Evolutionary conservation across 1,140 invertebrate species (phyloP).

Genomic region (Lycorma delicatula): DNA sequence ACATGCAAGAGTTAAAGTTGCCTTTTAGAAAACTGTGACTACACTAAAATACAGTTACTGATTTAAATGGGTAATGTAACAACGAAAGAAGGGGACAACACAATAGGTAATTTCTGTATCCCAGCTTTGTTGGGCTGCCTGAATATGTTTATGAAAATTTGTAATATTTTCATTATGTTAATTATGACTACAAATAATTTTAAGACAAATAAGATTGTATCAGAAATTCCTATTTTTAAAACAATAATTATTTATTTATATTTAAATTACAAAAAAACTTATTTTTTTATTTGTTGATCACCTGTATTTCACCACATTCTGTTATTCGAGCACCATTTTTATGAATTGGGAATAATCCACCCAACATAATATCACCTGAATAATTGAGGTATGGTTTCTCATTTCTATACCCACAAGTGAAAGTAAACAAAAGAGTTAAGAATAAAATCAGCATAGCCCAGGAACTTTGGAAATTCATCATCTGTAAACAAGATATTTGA

Average conservation of each 20-base stretch:
- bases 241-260: not conserved
- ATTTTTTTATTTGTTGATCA: constrained; percentile 18
- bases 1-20: too few relatives aligned
- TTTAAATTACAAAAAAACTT: not conserved
- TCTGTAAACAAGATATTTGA: too few relatives aligned
- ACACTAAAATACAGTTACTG: too few relatives aligned
- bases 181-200: not conserved
- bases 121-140: not conserved
- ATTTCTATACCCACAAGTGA: too few relatives aligned
- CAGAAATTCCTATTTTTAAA: too few relatives aligned
- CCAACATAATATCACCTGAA: constrained; percentile 41
- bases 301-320: constrained; percentile 39
- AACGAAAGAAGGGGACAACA: too few relatives aligned
- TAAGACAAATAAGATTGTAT: not conserved
- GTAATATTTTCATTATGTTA: not conserved
- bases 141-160: not conserved
- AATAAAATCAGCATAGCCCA: too few relatives aligned
- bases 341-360: constrained; percentile 44
- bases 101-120: not conserved
- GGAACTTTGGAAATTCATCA: too few relatives aligned
- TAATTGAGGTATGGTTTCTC: constrained; percentile 36
- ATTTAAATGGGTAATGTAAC: too few relatives aligned
- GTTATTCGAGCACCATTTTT: constrained; percentile 29
- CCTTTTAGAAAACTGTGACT: too few relatives aligned
- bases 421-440: too few relatives aligned